phyloP scores from a whole-genome alignment of 2,797 vertebrate genomes.

The Hephaestus fuliginosus region DNA sequence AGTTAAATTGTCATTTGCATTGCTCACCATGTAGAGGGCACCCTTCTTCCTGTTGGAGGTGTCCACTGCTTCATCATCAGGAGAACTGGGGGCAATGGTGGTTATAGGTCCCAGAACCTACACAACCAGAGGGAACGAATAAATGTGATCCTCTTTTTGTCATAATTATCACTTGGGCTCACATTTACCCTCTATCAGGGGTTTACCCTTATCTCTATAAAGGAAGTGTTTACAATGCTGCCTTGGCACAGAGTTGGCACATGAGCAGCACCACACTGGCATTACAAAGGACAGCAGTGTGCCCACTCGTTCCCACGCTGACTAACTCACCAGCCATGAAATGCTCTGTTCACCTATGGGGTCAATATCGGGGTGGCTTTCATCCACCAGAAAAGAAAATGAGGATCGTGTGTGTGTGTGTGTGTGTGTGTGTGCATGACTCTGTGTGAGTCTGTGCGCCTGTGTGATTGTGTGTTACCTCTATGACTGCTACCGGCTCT shows the following conservation, averaged over 20 bases:
- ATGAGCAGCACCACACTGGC: conserved; percentile 12
- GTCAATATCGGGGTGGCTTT: background rate
- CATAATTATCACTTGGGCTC: background rate
- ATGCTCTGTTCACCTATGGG: conserved; percentile 16
- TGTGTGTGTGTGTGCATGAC: conserved; percentile 18
- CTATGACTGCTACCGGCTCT: conserved; percentile 86
- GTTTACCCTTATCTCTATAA: conserved; percentile 34
- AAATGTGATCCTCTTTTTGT: background rate
- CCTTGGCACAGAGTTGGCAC: conserved; percentile 63
- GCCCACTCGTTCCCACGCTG: conserved; percentile 58
- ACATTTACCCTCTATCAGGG: conserved; percentile 2
- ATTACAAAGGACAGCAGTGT: conserved; percentile 63
- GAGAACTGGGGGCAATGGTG: conserved; percentile 70
- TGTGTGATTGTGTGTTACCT: conserved; percentile 76
- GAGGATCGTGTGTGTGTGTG: conserved; percentile 27
- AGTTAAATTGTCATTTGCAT: background rate
- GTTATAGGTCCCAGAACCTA: conserved; percentile 83
- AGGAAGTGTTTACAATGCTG: conserved; percentile 50
- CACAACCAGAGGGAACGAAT: conserved; percentile 21
- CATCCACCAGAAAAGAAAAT: background rate
- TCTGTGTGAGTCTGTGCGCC: conserved; percentile 20
- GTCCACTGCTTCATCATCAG: conserved; percentile 81
- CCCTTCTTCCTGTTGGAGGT: conserved; percentile 82
- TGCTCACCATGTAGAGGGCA: conserved; percentile 85
- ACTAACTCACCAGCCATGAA: conserved; percentile 29